phyloP scores from a whole-genome alignment of 2,797 vertebrate species.

The Halcyon badia region DNA sequence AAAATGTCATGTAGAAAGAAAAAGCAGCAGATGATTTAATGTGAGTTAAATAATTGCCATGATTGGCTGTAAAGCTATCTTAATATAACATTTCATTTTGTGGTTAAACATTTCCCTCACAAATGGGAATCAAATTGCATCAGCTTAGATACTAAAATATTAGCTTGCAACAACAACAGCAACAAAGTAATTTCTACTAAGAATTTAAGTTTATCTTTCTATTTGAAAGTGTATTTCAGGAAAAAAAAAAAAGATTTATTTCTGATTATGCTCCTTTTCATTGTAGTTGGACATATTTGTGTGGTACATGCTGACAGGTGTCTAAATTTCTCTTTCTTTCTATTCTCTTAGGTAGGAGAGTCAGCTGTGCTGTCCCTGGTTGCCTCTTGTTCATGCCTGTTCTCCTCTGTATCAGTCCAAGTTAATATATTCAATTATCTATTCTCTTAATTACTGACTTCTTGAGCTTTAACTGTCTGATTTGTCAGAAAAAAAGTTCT shows the following conservation, averaged over 20 bases:
- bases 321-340: neutral
- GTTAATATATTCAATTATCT: neutral
- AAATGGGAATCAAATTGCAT: constrained; percentile 19
- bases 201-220: neutral
- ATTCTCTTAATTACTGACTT: neutral
- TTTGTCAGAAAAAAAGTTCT: neutral
- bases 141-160: neutral
- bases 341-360: neutral
- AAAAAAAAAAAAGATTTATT: neutral
- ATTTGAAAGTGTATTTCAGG: neutral
- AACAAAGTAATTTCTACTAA: neutral
- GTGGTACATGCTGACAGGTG: neutral
- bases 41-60: constrained; percentile 15
- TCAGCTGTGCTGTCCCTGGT: neutral
- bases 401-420: neutral
- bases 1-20: neutral
- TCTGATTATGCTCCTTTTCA: neutral
- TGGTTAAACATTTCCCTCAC: constrained; percentile 20
- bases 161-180: neutral
- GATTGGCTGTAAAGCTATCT: constrained; percentile 23
- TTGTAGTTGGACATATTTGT: neutral
- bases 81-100: constrained; percentile 34
- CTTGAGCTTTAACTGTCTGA: neutral
- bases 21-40: constrained; percentile 5
- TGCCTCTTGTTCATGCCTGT: neutral